A percentile compares a stretch with the other conserved stretches of the same genome.
Evolutionary conservation across 2,888 invertebrate genomes (phyloP).

Genomic region (Ceraclea dissimilis): DNA sequence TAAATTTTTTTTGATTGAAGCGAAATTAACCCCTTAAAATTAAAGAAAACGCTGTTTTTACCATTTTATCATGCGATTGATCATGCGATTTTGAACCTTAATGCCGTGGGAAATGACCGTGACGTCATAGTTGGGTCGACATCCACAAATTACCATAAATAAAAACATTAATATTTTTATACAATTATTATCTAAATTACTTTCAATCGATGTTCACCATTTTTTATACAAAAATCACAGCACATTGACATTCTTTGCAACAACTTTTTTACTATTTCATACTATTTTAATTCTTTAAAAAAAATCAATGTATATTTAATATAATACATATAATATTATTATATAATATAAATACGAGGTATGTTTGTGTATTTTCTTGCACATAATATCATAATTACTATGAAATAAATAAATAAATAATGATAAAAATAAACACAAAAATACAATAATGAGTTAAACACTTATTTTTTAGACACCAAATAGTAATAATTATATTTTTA

Average conservation of each 20-base stretch:
- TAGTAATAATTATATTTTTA: neutral
- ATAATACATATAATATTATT: slow-evolving; percentile 1
- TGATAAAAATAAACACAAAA: neutral
- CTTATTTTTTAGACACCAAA: neutral
- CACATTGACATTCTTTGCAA: slow-evolving; percentile 10
- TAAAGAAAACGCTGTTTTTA: no score
- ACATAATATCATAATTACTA: neutral
- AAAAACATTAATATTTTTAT: no score
- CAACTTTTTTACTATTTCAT: slow-evolving; percentile 12
- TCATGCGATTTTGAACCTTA: no score
- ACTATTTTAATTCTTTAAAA: neutral
- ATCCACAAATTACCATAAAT: no score
- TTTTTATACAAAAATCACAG: slow-evolving; percentile 26
- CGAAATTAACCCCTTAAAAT: no score
- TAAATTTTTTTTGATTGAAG: no score
- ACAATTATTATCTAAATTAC: no score
- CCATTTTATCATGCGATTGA: no score
- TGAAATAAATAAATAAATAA: neutral
- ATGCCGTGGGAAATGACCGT: no score
- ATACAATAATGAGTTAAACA: neutral
- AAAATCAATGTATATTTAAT: neutral
- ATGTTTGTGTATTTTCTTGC: slow-evolving; percentile 6
- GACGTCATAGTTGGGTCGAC: no score
- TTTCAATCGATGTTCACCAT: neutral
- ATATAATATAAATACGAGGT: slow-evolving; percentile 17